Evolutionary conservation across 2,797 vertebrate species (phyloP), one percentile per base, ranked within the genome.

Genomic region (Balearica regulorum): DNA sequence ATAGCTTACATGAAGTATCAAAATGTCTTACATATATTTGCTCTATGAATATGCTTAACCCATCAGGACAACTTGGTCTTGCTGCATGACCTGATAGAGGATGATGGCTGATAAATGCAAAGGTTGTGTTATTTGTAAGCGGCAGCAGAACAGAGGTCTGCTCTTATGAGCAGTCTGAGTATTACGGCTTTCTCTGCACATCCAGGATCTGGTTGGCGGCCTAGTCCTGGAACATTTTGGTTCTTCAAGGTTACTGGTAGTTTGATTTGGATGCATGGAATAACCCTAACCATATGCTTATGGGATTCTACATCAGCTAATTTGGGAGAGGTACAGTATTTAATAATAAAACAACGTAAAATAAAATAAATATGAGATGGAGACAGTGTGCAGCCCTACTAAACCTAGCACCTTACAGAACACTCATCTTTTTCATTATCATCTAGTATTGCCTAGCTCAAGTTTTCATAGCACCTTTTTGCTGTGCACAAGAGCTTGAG

Each of bases 21-120:
- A 66, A 85, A 43, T 0, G 0, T 44, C 16, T 37, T n/a, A 33
- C 10, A 44, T 1, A 0, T 1, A 0, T 35, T 66, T 80, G 49
- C 48, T 73, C n/a, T 55, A 43, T 51, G 9, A 41, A 43, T 60
- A 33, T 8, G 11, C 21, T 76, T 53, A 69, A 29, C 7, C 41
- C 14, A 8, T 14, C 16, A 58, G 51, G n/a, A 62, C 18, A 73
- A 18, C 5, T 22, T 66, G 39, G 51, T 24, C 44, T 81, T 43
- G 28, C 16, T 72, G 9, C 15, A 4, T 68, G 28, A 41, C 48
- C 28, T 75, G 43, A 20, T 9, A 61, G 39, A 79, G 62, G 10
- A 41, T 0, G 1, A 29, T 19, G 33, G 17, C n/a, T 65, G 43
- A 53, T 7, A 72, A 78, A 69, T 26, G 15, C 29, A 71, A 62